phyloP scores from a whole-genome alignment of 1,140 invertebrate genomes.

The Lutraria rhynchaena region DNA sequence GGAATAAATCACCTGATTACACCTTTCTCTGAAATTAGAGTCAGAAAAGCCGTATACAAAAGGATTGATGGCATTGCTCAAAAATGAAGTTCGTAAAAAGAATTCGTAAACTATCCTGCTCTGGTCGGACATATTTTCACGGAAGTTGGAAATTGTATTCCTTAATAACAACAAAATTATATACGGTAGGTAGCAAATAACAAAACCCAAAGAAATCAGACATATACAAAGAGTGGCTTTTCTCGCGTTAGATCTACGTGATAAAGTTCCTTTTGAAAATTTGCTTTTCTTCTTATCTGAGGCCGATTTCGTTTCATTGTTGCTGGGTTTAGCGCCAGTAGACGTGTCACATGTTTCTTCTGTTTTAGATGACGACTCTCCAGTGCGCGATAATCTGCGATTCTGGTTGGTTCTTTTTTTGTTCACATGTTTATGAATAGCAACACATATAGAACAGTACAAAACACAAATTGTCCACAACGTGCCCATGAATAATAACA shows the following conservation, averaged over 20 bases:
- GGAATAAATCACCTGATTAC: slow-evolving; percentile 7
- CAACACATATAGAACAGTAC: slow-evolving; percentile 15
- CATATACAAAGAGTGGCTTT: slow-evolving; percentile 38
- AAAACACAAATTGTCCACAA: slow-evolving; percentile 11
- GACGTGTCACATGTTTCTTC: too few relatives aligned
- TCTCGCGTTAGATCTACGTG: background rate
- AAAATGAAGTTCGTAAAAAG: slow-evolving; percentile 29
- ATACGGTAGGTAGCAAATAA: slow-evolving; percentile 28
- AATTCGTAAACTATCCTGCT: slow-evolving; percentile 4
- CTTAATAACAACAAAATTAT: background rate
- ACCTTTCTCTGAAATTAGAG: slow-evolving; percentile 23
- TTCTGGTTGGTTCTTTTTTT: slow-evolving; percentile 9
- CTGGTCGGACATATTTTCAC: background rate
- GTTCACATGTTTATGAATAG: slow-evolving; percentile 5
- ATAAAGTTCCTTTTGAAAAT: background rate
- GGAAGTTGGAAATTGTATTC: background rate
- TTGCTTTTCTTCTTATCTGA: background rate
- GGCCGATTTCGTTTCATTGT: background rate
- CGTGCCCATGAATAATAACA: background rate
- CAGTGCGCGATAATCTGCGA: background rate
- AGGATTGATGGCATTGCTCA: slow-evolving; percentile 35
- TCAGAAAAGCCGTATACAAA: slow-evolving; percentile 42
- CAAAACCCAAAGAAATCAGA: slow-evolving; percentile 27
- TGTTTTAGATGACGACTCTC: background rate
- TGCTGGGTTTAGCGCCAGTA: background rate